phyloP scores from a whole-genome alignment of 1,140 invertebrate species.

The Pseudomyrmex dendroicus region DNA sequence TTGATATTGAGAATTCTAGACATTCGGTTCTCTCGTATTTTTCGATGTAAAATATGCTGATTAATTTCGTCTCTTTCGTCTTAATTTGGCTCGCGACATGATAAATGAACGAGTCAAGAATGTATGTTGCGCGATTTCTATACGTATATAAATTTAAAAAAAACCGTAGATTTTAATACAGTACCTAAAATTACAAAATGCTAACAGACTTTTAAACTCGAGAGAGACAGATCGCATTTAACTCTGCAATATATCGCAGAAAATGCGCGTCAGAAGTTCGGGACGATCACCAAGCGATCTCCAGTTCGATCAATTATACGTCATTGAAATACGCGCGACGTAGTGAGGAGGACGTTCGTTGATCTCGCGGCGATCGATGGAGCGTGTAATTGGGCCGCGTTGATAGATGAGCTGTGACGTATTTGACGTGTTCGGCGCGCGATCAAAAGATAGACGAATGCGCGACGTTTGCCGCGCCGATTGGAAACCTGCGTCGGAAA shows the following conservation, averaged over 20 bases:
- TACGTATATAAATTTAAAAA: background rate
- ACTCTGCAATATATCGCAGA: background rate
- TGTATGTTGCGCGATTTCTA: background rate
- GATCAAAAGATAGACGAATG: conserved; percentile 62
- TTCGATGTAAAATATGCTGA: background rate
- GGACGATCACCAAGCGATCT: conserved; percentile 29
- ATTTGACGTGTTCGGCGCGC: conserved; percentile 43
- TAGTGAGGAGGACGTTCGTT: conserved; percentile 59
- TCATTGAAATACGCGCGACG: conserved; percentile 26
- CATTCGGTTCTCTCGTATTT: background rate
- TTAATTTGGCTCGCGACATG: background rate
- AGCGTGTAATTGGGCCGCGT: conserved; percentile 65
- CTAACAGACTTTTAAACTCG: background rate
- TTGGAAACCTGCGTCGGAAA: conserved; percentile 41
- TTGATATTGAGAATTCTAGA: background rate
- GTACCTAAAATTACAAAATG: background rate
- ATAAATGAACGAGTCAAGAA: background rate
- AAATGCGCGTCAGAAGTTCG: conserved; percentile 1
- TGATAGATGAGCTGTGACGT: conserved; percentile 61
- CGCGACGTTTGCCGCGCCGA: conserved; percentile 14
- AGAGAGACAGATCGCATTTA: background rate
- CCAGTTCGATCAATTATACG: conserved; percentile 43
- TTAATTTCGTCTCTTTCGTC: background rate
- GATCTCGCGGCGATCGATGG: conserved; percentile 58
- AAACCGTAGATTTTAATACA: background rate